A percentile compares a stretch with the other conserved stretches of the same genome.
These are phyloP conservation scores for Drosophila yooni DNA, from an alignment of 2,888 invertebrate species.

Conservation along the genomic window DNA sequence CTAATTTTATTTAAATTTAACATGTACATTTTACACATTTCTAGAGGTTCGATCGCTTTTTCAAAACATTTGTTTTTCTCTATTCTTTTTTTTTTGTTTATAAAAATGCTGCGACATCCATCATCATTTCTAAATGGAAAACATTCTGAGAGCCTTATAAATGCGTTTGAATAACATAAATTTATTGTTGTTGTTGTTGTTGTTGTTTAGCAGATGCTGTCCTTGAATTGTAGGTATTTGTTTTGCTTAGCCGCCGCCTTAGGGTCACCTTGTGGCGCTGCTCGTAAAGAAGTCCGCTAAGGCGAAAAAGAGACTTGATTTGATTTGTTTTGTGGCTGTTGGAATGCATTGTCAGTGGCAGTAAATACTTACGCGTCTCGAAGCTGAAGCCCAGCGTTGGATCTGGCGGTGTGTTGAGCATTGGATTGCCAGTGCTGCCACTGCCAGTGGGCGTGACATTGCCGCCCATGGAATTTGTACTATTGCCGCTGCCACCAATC, in stretches of 20 bases:
- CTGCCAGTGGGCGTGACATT: constrained; percentile 70
- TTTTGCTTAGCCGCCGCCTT: constrained; percentile 85
- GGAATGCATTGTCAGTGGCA: neutral
- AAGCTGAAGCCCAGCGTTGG: constrained; percentile 84
- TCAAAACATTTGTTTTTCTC: neutral
- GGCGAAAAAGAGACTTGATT: constrained; percentile 10
- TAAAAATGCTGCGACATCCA: constrained; percentile 37
- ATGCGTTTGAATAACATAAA: constrained; percentile 64
- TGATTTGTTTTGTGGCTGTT: constrained; percentile 2
- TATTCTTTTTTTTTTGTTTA: constrained; percentile 22
- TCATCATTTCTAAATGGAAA: constrained; percentile 30
- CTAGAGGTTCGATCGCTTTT: constrained; percentile 38
- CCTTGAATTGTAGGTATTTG: constrained; percentile 19
- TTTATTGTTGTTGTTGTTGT: constrained; percentile 24
- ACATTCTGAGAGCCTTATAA: constrained; percentile 61
- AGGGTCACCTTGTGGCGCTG: constrained; percentile 90
- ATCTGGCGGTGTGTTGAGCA: constrained; percentile 84
- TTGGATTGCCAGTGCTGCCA: constrained; percentile 70
- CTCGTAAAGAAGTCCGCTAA: constrained; percentile 90
- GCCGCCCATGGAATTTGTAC: constrained; percentile 82
- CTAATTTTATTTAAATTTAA: constrained; percentile 61
- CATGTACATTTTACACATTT: constrained; percentile 51
- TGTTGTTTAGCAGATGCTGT: constrained; percentile 21
- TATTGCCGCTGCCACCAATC: constrained; percentile 78
- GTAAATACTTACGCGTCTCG: constrained; percentile 82